Evolutionary conservation across 1,140 invertebrate species (phyloP), one percentile per base, ranked within the genome.

Genomic region (Melipona quadrifasciata): DNA sequence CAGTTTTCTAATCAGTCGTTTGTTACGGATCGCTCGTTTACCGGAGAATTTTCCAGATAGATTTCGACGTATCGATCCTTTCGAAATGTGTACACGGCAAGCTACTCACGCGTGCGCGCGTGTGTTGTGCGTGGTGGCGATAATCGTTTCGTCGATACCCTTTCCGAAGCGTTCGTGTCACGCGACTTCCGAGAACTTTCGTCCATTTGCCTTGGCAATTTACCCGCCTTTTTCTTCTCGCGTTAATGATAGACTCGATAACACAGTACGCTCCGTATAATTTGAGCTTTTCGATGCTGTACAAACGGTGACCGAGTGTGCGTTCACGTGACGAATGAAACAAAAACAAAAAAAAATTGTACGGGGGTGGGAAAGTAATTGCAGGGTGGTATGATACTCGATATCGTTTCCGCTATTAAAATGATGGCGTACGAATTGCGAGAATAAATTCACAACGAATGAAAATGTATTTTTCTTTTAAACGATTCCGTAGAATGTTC

Each of bases 71-170:
- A n/a, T n/a, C 24, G 14, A 47, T 21, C 31, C 19, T 24, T 8
- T 19, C 12, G 31, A 39, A 68, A 24, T 34, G 11, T 31, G 64
- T 65, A 19, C 27, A 67, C 27, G 2, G 5, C 34, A 19, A 17
- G 31, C 16, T 65, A 65, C 34, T 24, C 34, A 39, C 12, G 34
- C 34, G 67, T 31, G 57, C 16, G 24, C 39, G 24, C 5, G 39
- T 76, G 16, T n/a, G 21, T 53, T 21, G 27, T 34, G 74, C 57
- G 74, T 24, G 55, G 6, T 39, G 21, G 21, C 24, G 74, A 61
- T 77, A 77, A 77, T 77, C 57, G 74, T 77, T 77, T 47, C 74
- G 58, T 77, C 74, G 74, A 77, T 77, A 77, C 24, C 57, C 58
- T 58, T 76, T 64, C 71, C 17, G 10, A 76, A 39, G 74, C 71